These are phyloP conservation scores for Allolobophora icterica DNA, from an alignment of 2,888 invertebrate species.

Conservation along the genomic window DNA sequence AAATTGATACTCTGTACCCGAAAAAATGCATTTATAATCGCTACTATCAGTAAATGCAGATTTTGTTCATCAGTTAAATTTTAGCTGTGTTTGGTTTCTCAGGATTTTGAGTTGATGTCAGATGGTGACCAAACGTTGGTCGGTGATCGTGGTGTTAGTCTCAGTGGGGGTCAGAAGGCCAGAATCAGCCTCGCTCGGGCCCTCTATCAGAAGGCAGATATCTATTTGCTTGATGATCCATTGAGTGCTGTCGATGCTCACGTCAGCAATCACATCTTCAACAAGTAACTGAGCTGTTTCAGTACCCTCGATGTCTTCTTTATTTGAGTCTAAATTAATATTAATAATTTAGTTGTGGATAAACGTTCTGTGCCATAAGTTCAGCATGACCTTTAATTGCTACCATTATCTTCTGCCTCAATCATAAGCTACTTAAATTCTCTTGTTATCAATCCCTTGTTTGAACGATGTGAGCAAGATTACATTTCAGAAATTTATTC, in stretches of 20 bases:
- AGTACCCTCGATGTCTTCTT: too few relatives aligned
- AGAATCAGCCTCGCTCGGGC: slow-evolving; percentile 77
- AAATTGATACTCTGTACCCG: too few relatives aligned
- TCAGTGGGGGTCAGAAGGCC: slow-evolving; percentile 89
- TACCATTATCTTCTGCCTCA: too few relatives aligned
- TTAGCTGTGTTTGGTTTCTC: neutral
- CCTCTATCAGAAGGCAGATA: slow-evolving; percentile 79
- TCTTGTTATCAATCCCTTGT: neutral
- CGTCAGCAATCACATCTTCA: slow-evolving; percentile 86
- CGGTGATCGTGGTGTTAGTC: slow-evolving; percentile 83
- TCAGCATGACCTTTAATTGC: neutral
- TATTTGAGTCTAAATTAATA: too few relatives aligned
- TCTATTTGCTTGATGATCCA: slow-evolving; percentile 88
- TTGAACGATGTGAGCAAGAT: neutral
- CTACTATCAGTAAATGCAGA: too few relatives aligned
- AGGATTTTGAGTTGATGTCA: slow-evolving; percentile 71
- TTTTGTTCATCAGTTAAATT: too few relatives aligned
- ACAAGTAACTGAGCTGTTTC: slow-evolving; percentile 69
- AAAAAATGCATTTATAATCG: too few relatives aligned
- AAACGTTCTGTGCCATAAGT: too few relatives aligned
- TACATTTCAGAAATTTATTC: neutral
- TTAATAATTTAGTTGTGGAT: too few relatives aligned
- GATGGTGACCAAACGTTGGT: slow-evolving; percentile 83
- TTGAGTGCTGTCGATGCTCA: slow-evolving; percentile 89
- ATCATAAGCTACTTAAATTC: too few relatives aligned